These are phyloP conservation scores for Peromyscus californicus DNA, from an alignment of 2,113 vertebrate genomes.

Conservation along the genomic window DNA sequence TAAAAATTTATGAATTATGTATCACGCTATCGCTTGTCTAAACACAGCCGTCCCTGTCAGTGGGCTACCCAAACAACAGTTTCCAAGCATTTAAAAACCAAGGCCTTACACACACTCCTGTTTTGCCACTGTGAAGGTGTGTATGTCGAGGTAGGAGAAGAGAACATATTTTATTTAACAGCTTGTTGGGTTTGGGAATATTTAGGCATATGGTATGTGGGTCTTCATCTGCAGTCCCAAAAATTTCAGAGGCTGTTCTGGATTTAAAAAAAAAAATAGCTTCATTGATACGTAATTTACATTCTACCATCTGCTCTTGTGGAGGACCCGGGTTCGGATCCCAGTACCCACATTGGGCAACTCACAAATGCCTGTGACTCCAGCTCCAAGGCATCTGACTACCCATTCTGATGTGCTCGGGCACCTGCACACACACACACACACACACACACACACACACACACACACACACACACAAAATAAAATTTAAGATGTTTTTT, in stretches of 20 bases:
- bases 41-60: constrained; percentile 41
- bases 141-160: constrained; percentile 53
- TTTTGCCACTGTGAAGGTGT: background rate
- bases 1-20: constrained; percentile 35
- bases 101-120: background rate
- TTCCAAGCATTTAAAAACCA: background rate
- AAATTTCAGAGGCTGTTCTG: constrained; percentile 14
- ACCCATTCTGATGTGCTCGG: no score
- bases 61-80: background rate
- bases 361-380: background rate
- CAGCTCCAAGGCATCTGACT: background rate
- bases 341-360: background rate
- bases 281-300: constrained; percentile 27
- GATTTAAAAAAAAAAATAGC: background rate
- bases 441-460: background rate
- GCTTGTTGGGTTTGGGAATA: constrained; percentile 59
- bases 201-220: constrained; percentile 52
- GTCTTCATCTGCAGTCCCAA: constrained; percentile 35
- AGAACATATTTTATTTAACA: constrained; percentile 65
- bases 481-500: background rate
- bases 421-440: no score
- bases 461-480: no score
- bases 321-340: background rate
- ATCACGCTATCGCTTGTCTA: constrained; percentile 27
- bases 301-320: background rate